phyloP scores from a whole-genome alignment of 2,888 invertebrate species.

The Caradrina clavipalpis region DNA sequence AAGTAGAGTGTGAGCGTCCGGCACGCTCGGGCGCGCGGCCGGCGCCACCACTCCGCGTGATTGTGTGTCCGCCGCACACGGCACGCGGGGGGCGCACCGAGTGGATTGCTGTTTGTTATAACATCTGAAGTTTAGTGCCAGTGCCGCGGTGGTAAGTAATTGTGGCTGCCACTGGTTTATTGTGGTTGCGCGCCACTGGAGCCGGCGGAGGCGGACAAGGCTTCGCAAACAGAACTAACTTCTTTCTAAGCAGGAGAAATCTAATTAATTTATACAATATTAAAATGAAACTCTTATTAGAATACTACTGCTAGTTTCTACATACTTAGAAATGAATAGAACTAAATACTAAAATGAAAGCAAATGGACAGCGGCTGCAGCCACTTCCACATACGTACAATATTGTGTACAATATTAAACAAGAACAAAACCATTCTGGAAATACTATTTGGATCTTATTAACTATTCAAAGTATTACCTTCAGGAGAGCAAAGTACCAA shows the following conservation, averaged over 20 bases:
- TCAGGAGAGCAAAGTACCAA: background rate
- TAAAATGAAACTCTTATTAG: too few relatives aligned
- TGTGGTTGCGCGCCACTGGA: background rate
- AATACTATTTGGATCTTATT: background rate
- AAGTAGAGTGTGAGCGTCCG: constrained; percentile 34
- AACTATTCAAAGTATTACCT: background rate
- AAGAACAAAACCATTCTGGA: too few relatives aligned
- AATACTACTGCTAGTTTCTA: too few relatives aligned
- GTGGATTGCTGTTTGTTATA: constrained; percentile 33
- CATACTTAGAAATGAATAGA: too few relatives aligned
- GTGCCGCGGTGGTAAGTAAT: constrained; percentile 26
- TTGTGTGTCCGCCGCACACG: constrained; percentile 43
- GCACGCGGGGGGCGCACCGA: constrained; percentile 25
- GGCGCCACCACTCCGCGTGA: constrained; percentile 50
- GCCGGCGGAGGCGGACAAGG: background rate
- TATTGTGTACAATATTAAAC: too few relatives aligned
- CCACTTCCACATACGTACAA: too few relatives aligned
- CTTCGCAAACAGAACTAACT: too few relatives aligned
- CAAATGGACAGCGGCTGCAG: too few relatives aligned
- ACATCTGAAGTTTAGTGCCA: background rate
- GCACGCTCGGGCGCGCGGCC: constrained; percentile 14
- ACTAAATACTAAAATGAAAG: too few relatives aligned
- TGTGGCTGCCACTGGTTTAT: constrained; percentile 30
- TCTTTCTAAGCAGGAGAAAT: background rate
- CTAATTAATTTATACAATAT: background rate